Base-by-base conservation (phyloP, 2,797 vertebrate species). In the Crypturellus tataupa region DNA sequence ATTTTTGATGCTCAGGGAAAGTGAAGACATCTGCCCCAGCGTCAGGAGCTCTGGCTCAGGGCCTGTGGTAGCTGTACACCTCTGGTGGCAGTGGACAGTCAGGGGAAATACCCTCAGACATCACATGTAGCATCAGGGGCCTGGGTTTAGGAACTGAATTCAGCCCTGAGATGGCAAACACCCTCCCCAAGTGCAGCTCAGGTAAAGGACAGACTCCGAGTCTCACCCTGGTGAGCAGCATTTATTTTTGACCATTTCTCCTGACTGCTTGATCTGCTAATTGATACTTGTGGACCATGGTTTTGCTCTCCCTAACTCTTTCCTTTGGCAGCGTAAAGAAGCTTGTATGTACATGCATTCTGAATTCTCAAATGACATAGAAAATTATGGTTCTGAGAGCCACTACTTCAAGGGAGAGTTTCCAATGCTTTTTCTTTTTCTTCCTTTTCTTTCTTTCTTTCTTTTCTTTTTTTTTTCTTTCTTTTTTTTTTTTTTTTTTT, bases 101-200 rank as follows among this genome's bases (percentile, higher is more conserved):
- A 11, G 1, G 9, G 6, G 4, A 37, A 35, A 49, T 10, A 9
- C 1, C 11, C 6, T n/a, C n/a, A 29, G 33, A 15, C 23, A 70
- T 12, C 18, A 21, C 3, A 64, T 6, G 3, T n/a, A 8, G 44
- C 9, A 39, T 16, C 42, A 10, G 40, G 62, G 64, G 2, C 6
- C 21, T 46, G 0, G 13, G 10, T 4, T 65, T 24, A 47, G 20
- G 31, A 80, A 33, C 19, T 39, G n/a, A 35, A 37, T 18, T 51
- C 11, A 70, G 9, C 14, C 16, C 18, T 39, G 16, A 7, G 8
- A 56, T 70, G 69, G 42, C 15, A 62, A 46, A 1, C 13, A 27
- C 2, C 6, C 3, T 87, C 14, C 17, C 14, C 17, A 35, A 12
- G 29, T 47, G 29, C 8, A 39, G 31, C 3, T 68, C 23, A 46